These are phyloP conservation scores for Antechinus stuartii DNA, from an alignment of 2,113 vertebrate species.

Conservation along the genomic window DNA sequence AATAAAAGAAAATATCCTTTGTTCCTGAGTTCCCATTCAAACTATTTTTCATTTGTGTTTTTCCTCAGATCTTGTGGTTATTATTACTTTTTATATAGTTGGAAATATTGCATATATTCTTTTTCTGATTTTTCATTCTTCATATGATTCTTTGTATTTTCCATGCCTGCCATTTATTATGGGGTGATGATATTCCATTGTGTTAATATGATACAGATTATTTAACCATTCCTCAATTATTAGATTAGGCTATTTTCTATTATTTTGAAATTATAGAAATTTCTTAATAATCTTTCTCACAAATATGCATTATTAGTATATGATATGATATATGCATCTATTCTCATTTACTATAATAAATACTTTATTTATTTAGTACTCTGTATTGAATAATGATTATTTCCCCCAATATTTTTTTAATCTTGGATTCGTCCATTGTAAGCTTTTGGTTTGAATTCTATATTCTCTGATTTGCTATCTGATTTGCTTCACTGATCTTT, in stretches of 20 bases:
- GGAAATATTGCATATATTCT: not conserved
- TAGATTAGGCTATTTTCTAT: not conserved
- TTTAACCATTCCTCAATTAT: not conserved
- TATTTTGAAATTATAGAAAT: not conserved
- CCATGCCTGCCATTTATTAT: not conserved
- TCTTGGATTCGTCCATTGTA: not conserved
- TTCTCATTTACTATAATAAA: not conserved
- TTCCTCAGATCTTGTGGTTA: not conserved
- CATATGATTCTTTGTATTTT: not conserved
- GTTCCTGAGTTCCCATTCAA: not conserved
- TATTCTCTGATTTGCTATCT: not conserved
- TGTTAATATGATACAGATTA: not conserved
- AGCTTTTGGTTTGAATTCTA: not conserved
- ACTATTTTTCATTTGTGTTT: not conserved
- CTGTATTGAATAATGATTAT: not conserved
- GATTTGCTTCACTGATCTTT: not conserved
- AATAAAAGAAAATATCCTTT: not conserved
- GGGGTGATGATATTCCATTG: not conserved
- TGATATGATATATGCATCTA: not conserved
- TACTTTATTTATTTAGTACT: not conserved
- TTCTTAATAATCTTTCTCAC: not conserved
- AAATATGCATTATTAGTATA: not conserved
- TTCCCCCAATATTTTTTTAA: not conserved
- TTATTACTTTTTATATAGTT: not conserved
- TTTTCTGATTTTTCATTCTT: not conserved